Evolutionary conservation across 2,797 vertebrate genomes (phyloP).

Genomic region (Pseudotriccus pelzelni): DNA sequence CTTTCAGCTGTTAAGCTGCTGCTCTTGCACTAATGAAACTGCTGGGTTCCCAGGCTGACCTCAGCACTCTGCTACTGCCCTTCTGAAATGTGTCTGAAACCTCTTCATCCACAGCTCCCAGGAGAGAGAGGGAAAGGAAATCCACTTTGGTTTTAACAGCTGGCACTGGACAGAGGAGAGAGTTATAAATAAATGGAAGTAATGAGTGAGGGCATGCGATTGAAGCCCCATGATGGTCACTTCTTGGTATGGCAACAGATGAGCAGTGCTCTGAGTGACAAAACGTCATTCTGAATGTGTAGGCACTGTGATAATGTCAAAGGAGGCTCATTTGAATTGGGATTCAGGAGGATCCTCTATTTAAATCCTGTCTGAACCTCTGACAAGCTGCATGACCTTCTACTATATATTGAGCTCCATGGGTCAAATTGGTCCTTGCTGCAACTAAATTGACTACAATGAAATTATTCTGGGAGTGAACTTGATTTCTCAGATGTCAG

Average conservation of each 20-base stretch:
- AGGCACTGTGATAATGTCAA: constrained; percentile 27
- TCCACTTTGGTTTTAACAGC: background rate
- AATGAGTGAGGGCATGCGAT: background rate
- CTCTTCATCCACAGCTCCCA: background rate
- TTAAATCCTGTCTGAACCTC: constrained; percentile 32
- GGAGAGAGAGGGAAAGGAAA: constrained; percentile 8
- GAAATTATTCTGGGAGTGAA: constrained; percentile 15
- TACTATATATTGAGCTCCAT: background rate
- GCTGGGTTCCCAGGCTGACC: background rate
- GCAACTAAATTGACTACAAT: constrained; percentile 14
- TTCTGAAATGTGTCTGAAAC: background rate
- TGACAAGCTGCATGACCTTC: constrained; percentile 36
- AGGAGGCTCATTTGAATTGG: constrained; percentile 23
- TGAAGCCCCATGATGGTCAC: background rate
- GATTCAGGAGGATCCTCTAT: constrained; percentile 14
- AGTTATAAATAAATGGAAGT: constrained; percentile 12
- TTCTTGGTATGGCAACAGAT: background rate
- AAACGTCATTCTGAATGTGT: constrained; percentile 25
- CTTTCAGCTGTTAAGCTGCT: constrained; percentile 1
- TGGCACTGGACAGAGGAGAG: background rate
- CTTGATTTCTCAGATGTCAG: constrained; percentile 35
- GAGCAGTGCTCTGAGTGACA: background rate
- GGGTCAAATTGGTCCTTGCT: background rate
- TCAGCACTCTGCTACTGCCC: background rate
- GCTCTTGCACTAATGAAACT: background rate